phyloP scores from a whole-genome alignment of 2,797 vertebrate species.

The Tragopan temminckii region DNA sequence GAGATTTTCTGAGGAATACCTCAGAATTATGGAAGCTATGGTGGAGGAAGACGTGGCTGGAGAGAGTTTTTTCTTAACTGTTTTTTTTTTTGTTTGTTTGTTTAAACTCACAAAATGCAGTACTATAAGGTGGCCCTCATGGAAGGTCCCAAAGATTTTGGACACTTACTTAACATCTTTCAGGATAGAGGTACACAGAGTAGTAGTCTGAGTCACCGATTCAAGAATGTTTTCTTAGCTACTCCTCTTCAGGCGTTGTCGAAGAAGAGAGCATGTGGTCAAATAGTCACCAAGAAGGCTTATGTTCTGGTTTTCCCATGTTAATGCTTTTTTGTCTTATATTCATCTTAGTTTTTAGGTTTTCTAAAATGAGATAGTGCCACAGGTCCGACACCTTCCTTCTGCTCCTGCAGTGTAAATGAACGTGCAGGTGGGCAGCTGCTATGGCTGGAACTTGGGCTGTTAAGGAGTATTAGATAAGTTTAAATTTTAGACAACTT shows the following conservation, averaged over 20 bases:
- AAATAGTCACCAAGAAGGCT: not conserved
- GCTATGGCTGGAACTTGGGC: not conserved
- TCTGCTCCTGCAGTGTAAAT: not conserved
- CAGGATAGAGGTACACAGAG: rapidly evolving
- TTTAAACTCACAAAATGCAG: not conserved
- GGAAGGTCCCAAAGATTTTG: not conserved
- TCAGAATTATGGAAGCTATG: not conserved
- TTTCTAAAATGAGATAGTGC: not conserved
- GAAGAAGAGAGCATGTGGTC: not conserved
- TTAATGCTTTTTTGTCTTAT: not conserved
- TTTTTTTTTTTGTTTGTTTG: not conserved
- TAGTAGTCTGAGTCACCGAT: not conserved
- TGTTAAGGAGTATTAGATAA: not conserved
- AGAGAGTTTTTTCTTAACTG: not conserved
- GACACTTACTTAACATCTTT: not conserved
- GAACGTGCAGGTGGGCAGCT: not conserved
- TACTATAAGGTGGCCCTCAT: not conserved
- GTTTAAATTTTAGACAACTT: not conserved
- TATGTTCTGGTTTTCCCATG: not conserved
- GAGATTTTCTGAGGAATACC: not conserved
- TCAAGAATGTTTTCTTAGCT: not conserved
- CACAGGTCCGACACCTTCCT: not conserved
- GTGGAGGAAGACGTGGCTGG: not conserved
- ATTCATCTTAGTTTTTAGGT: not conserved
- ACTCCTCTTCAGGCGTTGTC: not conserved